Evolutionary conservation across 2,888 invertebrate species (phyloP).

Genomic region (Eremobia ochroleuca): DNA sequence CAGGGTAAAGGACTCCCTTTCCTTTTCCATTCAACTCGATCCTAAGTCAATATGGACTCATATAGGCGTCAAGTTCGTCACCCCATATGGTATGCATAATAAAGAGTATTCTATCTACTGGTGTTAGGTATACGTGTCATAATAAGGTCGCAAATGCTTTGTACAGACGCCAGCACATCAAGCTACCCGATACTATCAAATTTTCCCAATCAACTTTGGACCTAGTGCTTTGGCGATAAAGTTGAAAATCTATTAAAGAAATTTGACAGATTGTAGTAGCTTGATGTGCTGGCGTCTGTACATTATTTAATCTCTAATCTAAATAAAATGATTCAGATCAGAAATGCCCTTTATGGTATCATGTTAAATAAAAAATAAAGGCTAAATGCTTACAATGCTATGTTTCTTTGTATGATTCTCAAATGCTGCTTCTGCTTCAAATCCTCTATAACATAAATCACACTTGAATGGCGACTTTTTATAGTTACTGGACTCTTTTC

Average conservation of each 20-base stretch:
- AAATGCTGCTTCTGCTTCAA: constrained; percentile 69
- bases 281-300: no score
- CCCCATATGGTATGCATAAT: not conserved
- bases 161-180: no score
- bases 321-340: not conserved
- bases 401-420: constrained; percentile 76
- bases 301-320: not conserved
- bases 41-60: no score
- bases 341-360: not conserved
- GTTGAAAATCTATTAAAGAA: no score
- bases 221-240: no score
- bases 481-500: constrained; percentile 75
- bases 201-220: no score
- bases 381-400: constrained; percentile 66
- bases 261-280: no score
- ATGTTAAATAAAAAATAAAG: not conserved
- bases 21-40: no score
- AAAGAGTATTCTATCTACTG: not conserved
- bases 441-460: constrained; percentile 75
- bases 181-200: no score
- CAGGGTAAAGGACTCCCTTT: no score
- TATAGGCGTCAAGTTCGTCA: no score
- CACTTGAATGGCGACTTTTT: constrained; percentile 73
- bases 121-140: not conserved
- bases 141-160: not conserved